Conservation (phyloP, 2,113 vertebrate genomes). For the Gymnarchus niloticus region DNA sequence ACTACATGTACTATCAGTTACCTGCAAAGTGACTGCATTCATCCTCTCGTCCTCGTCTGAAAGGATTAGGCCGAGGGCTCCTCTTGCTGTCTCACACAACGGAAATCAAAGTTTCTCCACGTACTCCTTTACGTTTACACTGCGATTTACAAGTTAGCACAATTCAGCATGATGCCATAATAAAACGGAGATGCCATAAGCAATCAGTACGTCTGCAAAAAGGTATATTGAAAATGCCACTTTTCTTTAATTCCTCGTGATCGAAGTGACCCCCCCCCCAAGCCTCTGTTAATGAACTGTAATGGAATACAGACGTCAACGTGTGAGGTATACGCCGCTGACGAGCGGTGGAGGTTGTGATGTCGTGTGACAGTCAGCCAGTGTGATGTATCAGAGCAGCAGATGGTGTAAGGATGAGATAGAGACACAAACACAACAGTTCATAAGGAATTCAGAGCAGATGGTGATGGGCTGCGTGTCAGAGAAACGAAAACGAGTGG, state of each 20-base stretch:
- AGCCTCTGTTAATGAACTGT: not conserved
- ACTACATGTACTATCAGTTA: not conserved
- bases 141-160: not conserved
- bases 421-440: not conserved
- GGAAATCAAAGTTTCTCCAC: not conserved
- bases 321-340: not conserved
- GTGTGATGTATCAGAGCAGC: not conserved
- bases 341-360: not conserved
- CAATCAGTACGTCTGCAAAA: not conserved
- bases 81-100: not conserved
- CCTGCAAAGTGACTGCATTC: not conserved
- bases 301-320: not conserved
- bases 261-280: too few species aligned
- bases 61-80: not conserved
- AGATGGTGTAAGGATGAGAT: constrained; percentile 8
- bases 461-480: not conserved
- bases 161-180: too few species aligned
- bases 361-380: not conserved
- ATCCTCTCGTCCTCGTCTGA: not conserved
- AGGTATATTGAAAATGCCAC: not conserved
- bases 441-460: not conserved
- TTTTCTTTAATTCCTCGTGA: too few species aligned
- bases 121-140: not conserved
- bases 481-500: not conserved
- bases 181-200: too few species aligned